These are phyloP conservation scores for Drosophila nr. fundita DNA, from an alignment of 2,888 invertebrate genomes.

Conservation along the genomic window DNA sequence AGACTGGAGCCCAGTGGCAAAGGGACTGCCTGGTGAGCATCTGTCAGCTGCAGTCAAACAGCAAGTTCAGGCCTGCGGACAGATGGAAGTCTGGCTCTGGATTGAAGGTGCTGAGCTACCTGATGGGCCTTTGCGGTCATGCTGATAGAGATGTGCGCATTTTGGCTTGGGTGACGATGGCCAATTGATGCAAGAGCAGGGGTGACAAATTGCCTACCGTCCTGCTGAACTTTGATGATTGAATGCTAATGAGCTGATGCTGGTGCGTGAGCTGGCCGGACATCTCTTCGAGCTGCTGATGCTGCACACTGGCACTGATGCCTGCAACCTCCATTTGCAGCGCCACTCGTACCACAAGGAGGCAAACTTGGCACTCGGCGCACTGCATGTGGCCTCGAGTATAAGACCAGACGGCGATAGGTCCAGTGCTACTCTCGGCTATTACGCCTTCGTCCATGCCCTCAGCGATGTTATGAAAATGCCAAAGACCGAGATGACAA, in stretches of 20 bases:
- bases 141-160: slow-evolving; percentile 80
- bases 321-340: slow-evolving; percentile 48
- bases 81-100: slow-evolving; percentile 26
- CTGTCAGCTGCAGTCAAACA: slow-evolving; percentile 67
- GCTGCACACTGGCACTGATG: slow-evolving; percentile 23
- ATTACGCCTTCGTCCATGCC: slow-evolving; percentile 65
- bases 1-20: slow-evolving; percentile 83
- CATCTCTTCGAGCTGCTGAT: slow-evolving; percentile 60
- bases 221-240: slow-evolving; percentile 65
- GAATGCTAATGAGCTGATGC: slow-evolving; percentile 75
- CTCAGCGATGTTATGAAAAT: slow-evolving; percentile 67
- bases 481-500: too few species aligned
- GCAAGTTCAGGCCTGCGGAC: not conserved
- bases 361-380: slow-evolving; percentile 32
- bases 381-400: slow-evolving; percentile 1
- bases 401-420: too few species aligned
- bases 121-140: slow-evolving; percentile 82
- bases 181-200: slow-evolving; percentile 43
- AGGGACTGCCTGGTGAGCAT: slow-evolving; percentile 81
- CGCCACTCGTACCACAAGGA: slow-evolving; percentile 58
- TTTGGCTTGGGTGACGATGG: slow-evolving; percentile 82
- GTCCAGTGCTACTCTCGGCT: slow-evolving; percentile 46
- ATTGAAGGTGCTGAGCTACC: slow-evolving; percentile 71
- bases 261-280: slow-evolving; percentile 69
- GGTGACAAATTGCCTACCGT: slow-evolving; percentile 37